Base-by-base conservation (phyloP, 92 coral and sea anemone species). In the Scolanthus callimorphus region DNA sequence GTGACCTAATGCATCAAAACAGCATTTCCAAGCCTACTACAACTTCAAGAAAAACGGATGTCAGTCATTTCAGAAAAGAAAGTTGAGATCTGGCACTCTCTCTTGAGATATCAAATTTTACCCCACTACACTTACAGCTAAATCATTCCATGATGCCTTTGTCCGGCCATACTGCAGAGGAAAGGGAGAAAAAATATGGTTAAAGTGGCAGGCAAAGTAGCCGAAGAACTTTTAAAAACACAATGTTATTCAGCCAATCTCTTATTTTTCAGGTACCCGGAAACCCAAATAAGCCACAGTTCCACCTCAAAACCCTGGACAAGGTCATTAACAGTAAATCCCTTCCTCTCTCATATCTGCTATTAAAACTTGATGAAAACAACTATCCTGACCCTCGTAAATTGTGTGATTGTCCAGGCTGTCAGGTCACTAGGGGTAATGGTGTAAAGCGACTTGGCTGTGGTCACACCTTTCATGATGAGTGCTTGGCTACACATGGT, bases 11-110 rank as follows among this genome's bases (percentile, higher is more conserved):
- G 24, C 67, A 39, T 31, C 80, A 79, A 37, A 71, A 65, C 27
- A 41, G 17, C 47, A 59, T 53, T 77, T 77, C 70, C 72, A 70
- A 21, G 60, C 39, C 48, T 69, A 77, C 70, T 64, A 60, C 52
- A 38, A 62, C 23, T 49, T 57, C 43, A 70, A 71, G 49, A 23
- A 60, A 52, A 53, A 69, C 24, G 51, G 77, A 60, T 77, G 21
- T 30, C 70, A 20, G 25, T 77, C 23, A 30, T 69, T 39, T 60
- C 78, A 43, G 78, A 77, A 34, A 70, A 70, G 68, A 59, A 45
- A 24, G 68, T 67, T 4, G 81, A 74, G 46, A 57, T 65, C 21
- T 74, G 81, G 81, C 81, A 74, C 47, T 74, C 81, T 2, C 34
- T 63, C 47, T 25, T 74, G 0, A 44, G 81, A 1, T 39, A 17